phyloP scores from a whole-genome alignment of 2,888 invertebrate species.

The Apotomis turbidana region DNA sequence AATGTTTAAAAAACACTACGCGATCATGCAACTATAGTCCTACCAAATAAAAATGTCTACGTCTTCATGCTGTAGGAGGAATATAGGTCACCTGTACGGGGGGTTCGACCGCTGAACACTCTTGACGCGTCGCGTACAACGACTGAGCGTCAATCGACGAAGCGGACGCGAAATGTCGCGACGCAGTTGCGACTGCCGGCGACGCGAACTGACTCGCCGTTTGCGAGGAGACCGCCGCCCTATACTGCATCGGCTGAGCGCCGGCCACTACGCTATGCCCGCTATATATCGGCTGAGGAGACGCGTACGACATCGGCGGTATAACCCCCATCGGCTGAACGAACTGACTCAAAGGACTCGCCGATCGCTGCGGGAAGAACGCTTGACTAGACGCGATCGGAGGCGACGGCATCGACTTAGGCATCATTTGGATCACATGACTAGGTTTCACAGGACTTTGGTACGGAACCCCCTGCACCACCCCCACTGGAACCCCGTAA shows the following conservation, averaged over 20 bases:
- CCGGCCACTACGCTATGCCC: conserved; percentile 57
- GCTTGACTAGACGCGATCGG: conserved; percentile 25
- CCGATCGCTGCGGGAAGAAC: conserved; percentile 52
- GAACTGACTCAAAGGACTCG: conserved; percentile 54
- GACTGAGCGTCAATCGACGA: conserved; percentile 55
- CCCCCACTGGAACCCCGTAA: conserved; percentile 68
- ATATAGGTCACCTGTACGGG: conserved; percentile 44
- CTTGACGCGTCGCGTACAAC: conserved; percentile 63
- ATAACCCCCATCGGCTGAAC: conserved; percentile 57
- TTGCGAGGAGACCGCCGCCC: conserved; percentile 61
- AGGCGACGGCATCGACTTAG: conserved; percentile 37
- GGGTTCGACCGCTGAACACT: conserved; percentile 58
- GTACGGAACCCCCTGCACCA: conserved; percentile 71
- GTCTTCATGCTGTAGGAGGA: conserved; percentile 31
- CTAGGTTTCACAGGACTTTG: conserved; percentile 57
- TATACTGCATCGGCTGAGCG: conserved; percentile 65
- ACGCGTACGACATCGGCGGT: conserved; percentile 54
- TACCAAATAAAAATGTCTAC: conserved; percentile 28
- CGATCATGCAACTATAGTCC: conserved; percentile 20
- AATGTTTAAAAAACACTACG: conserved; percentile 21
- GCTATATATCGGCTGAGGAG: conserved; percentile 45
- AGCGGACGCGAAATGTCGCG: conserved; percentile 58
- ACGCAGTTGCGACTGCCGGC: conserved; percentile 51
- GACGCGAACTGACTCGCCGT: conserved; percentile 53
- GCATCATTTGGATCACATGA: conserved; percentile 48